Evolutionary conservation across 2,888 invertebrate genomes (phyloP), one percentile per base, ranked within the genome.

Genomic region (Malacosoma neustria): DNA sequence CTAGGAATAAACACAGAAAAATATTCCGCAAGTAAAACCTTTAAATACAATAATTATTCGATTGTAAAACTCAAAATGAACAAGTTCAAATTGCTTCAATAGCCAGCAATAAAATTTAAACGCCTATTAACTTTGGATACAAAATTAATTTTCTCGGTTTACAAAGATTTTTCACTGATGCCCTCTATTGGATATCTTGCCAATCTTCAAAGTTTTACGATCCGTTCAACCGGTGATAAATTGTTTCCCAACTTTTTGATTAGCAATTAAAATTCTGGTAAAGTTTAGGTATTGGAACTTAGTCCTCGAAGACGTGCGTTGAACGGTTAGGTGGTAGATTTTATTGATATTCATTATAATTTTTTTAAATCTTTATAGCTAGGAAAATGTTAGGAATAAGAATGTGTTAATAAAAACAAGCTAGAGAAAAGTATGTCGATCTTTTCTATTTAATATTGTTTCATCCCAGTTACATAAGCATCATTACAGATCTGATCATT

Each of bases 231-330:
- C 22, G 9, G 22, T 22, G 22, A 22, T 22, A 22, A 22, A 22
- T 33, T 36, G 14, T 33, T 11, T 13, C 12, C 12, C 12, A 37
- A 40, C 30, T 40, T 34, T 37, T 37, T 40, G 34, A 40, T 32
- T 34, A 30, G 2, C 14, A 37, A 40, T 40, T 37, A 35, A 32
- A 37, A 30, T 22, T 22, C 22, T 22, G 22, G 22, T 9, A 9
- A 22, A 22, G 22, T 22, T 22, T 22, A 22, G 22, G 22, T 22
- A 22, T 22, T 22, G 22, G 6, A 9, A 9, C 22, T 22, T 22
- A 4, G 6, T 22, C 6, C 22, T 22, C 22, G 5, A 2, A 22
- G 22, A 22, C 22, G 22, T 22, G 22, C 22, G 9, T 22, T 7
- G 22, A 22, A 22, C 9, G 9, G 22, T 22, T 22, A 22, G 2